phyloP scores from a whole-genome alignment of 2,113 vertebrate genomes.

The Morone saxatilis region DNA sequence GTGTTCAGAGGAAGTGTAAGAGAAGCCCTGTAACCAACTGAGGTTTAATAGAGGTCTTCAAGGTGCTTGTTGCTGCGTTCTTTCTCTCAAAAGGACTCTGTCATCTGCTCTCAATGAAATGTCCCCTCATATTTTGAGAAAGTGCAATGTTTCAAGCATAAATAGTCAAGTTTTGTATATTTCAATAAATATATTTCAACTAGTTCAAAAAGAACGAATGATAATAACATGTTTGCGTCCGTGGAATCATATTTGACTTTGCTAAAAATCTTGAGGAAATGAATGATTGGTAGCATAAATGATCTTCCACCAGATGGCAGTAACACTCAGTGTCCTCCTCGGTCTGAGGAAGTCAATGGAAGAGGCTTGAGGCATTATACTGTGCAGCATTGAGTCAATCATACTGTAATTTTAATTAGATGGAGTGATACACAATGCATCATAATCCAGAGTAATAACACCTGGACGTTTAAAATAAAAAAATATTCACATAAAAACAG shows the following conservation, averaged over 20 bases:
- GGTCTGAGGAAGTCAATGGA: neutral
- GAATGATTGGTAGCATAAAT: too few species aligned
- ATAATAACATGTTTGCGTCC: neutral
- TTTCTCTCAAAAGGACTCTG: neutral
- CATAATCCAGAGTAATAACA: conserved; percentile 63
- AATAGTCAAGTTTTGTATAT: neutral
- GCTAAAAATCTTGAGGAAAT: neutral
- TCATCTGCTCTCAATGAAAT: neutral
- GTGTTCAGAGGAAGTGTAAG: neutral
- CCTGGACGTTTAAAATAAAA: conserved; percentile 60
- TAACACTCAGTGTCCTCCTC: neutral
- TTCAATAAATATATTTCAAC: neutral
- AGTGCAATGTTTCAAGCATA: neutral
- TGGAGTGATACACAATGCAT: conserved; percentile 69
- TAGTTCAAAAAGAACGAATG: neutral
- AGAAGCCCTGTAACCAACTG: neutral
- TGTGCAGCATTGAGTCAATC: conserved; percentile 61
- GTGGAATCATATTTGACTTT: neutral
- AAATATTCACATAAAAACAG: conserved; percentile 70
- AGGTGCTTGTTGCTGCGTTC: neutral
- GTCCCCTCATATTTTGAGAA: neutral
- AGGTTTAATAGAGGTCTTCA: neutral
- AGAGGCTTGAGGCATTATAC: conserved; percentile 17
- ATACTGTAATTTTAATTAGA: conserved; percentile 76
- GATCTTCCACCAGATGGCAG: conserved; percentile 59